Evolutionary conservation across 2,888 invertebrate genomes (phyloP), one percentile per base, ranked within the genome.

Genomic region (Drosophila demipolita): DNA sequence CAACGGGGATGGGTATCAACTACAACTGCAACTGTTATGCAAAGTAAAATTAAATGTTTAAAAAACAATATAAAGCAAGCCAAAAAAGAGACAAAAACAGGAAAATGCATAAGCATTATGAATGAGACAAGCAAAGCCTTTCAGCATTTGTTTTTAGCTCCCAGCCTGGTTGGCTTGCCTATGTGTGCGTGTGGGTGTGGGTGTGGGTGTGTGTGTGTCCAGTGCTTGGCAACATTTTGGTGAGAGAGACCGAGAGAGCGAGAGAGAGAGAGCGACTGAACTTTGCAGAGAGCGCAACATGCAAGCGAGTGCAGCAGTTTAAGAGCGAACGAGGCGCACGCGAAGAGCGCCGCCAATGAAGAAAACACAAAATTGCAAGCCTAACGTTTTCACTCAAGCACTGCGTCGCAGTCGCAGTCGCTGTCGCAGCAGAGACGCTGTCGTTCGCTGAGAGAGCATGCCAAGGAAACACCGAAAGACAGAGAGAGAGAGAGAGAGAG

Each of bases 71-170:
- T 20, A 17, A 26, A 35, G 20, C 50, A 35, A n/a, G n/a, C 40
- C 29, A 6, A 12, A 11, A 26, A 7, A 15, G 26, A 8, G 15
- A 2, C 0, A 17, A 26, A 40, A 12, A 40, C 40, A 77, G 52
- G 52, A 53, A 65, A 54, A 52, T 63, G 80, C 65, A 76, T 76
- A 59, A 78, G 62, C 78, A 78, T 78, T 73, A 78, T 77, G 72
- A 78, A 81, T 81, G 74, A 81, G 82, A 69, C 78, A 81, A 69
- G 66, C 73, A 78, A 80, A 80, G 67, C 66, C 73, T 66, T 66
- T 80, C 50, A 78, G 66, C 36, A 23, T 55, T 66, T 67, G 42
- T 42, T 12, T 49, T 29, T n/a, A 3, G 23, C 23, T 55, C 36
- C 29, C 20, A 8, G 45, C 45, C 45, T 45, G 45, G 45, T 23